Conservation (phyloP, 2,797 vertebrate genomes). For the Antennarius maculatus region DNA sequence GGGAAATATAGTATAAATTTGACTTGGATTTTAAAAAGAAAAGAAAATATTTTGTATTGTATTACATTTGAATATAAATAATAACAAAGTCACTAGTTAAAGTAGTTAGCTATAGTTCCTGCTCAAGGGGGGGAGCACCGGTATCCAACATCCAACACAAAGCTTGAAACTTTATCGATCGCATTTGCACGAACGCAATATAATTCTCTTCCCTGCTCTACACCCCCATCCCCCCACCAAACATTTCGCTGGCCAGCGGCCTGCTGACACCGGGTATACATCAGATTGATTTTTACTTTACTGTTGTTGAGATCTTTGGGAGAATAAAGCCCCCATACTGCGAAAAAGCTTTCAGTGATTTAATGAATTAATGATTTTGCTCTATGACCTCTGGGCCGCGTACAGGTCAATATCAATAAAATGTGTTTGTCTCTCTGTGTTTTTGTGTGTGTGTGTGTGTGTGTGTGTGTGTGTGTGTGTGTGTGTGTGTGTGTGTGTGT, state of each 20-base stretch:
- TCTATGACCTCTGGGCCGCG: conserved; percentile 13
- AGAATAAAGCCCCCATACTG: conserved; percentile 34
- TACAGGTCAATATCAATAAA: conserved; percentile 42
- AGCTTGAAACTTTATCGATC: background rate
- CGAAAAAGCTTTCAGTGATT: conserved; percentile 36
- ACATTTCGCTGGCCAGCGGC: conserved; percentile 17
- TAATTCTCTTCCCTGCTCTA: conserved; percentile 3
- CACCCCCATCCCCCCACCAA: background rate
- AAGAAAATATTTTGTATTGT: too few relatives aligned
- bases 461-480: background rate
- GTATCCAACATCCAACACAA: too few relatives aligned
- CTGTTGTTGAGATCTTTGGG: conserved; percentile 31
- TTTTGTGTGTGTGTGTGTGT: background rate
- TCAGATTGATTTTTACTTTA: conserved; percentile 51
- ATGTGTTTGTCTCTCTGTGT: background rate
- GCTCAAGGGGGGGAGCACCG: too few relatives aligned
- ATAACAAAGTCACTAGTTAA: too few relatives aligned
- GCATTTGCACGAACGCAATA: background rate
- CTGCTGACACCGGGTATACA: conserved; percentile 24
- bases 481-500: too few relatives aligned
- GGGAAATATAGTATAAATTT: too few relatives aligned
- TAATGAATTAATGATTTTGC: conserved; percentile 39
- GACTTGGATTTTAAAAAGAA: too few relatives aligned
- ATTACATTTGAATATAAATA: too few relatives aligned
- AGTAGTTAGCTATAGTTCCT: too few relatives aligned